A percentile compares a stretch with the other conserved stretches of the same genome.
Evolutionary conservation across 2,113 vertebrate genomes (phyloP).

Genomic region (Brienomyrus brachyistius): DNA sequence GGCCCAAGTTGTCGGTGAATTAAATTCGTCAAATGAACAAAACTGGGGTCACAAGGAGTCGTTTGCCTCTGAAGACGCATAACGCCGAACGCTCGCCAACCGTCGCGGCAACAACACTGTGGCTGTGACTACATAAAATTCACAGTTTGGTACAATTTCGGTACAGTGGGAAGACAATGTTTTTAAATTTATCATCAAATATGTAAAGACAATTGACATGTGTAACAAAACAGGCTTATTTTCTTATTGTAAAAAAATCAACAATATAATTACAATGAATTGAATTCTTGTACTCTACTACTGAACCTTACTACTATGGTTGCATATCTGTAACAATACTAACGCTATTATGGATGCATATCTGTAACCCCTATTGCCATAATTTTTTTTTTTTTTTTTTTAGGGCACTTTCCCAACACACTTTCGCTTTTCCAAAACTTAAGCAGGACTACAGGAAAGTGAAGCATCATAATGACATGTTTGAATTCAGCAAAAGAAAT

Average conservation of each 20-base stretch:
- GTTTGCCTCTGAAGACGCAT: not conserved
- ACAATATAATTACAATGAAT: no score
- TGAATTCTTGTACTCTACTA: not conserved
- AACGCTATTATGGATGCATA: no score
- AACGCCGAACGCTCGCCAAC: not conserved
- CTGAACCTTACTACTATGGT: not conserved
- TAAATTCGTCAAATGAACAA: not conserved
- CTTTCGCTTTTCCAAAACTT: no score
- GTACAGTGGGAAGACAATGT: constrained; percentile 5
- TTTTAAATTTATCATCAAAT: not conserved
- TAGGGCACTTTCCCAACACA: no score
- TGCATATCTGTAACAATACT: not conserved
- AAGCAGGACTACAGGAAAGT: no score
- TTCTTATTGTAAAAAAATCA: not conserved
- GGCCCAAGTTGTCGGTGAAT: not conserved
- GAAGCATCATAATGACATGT: no score
- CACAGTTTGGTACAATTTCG: constrained; percentile 42
- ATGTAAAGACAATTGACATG: not conserved
- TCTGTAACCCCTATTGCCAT: no score
- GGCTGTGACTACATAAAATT: constrained; percentile 36
- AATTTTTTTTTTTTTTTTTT: no score
- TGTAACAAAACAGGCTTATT: not conserved
- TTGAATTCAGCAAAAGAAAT: no score
- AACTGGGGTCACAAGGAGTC: not conserved
- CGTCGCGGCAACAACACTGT: constrained; percentile 5